Evolutionary conservation across 2,113 vertebrate genomes (phyloP).

Genomic region (Thunnus thynnus): DNA sequence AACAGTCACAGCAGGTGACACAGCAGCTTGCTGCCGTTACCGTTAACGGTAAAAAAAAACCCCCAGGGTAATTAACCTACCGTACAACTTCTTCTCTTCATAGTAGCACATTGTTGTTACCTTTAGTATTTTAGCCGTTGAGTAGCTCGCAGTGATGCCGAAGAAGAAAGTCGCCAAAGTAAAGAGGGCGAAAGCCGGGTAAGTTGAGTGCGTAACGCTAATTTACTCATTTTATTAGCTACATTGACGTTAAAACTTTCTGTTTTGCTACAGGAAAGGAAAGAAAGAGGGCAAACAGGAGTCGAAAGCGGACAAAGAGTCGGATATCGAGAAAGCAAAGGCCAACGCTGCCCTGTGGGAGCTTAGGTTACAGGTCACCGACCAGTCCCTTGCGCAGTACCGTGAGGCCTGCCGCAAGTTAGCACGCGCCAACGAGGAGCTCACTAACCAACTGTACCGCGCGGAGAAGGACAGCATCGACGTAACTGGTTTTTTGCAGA

Average conservation of each 20-base stretch:
- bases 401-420: slow-evolving; percentile 79
- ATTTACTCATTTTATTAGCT: background rate
- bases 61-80: background rate
- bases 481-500: slow-evolving; percentile 78
- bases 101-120: background rate
- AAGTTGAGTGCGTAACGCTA: slow-evolving; percentile 21
- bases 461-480: slow-evolving; percentile 84
- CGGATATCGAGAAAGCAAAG: slow-evolving; percentile 84
- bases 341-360: slow-evolving; percentile 87
- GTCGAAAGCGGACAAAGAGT: slow-evolving; percentile 74
- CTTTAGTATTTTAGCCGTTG: background rate
- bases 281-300: slow-evolving; percentile 79
- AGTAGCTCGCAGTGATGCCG: slow-evolving; percentile 67
- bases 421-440: slow-evolving; percentile 83
- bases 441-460: slow-evolving; percentile 83
- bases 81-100: background rate
- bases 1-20: slow-evolving; percentile 33
- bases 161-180: slow-evolving; percentile 80
- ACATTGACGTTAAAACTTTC: background rate
- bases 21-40: background rate
- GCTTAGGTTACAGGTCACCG: slow-evolving; percentile 82
- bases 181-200: slow-evolving; percentile 80
- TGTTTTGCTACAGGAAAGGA: slow-evolving; percentile 70
- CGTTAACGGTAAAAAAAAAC: background rate
- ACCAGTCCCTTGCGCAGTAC: slow-evolving; percentile 83